phyloP scores from a whole-genome alignment of 1,140 invertebrate genomes.

The Brachionus asplanchnoidis region DNA sequence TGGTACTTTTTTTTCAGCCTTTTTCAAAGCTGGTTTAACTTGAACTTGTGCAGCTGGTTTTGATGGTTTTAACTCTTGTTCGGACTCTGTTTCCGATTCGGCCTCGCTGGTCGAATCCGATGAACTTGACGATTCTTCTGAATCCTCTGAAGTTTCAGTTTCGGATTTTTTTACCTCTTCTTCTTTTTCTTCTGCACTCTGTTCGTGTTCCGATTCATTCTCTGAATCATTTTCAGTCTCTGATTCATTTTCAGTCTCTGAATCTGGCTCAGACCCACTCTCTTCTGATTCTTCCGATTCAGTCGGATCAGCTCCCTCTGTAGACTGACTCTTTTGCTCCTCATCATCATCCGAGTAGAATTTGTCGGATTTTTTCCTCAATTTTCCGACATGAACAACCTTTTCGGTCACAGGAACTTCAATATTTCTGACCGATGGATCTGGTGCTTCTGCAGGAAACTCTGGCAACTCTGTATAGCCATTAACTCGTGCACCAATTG shows the following conservation, averaged over 20 bases:
- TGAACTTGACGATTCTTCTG: slow-evolving; percentile 32
- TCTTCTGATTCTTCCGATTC: slow-evolving; percentile 27
- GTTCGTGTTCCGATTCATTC: slow-evolving; percentile 43
- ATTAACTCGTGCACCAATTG: slow-evolving; percentile 74
- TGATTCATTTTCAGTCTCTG: slow-evolving; percentile 50
- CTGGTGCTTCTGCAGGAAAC: slow-evolving; percentile 73
- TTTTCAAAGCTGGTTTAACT: slow-evolving; percentile 52
- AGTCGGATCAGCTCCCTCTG: slow-evolving; percentile 43
- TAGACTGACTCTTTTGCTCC: slow-evolving; percentile 41
- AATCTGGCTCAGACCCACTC: slow-evolving; percentile 47
- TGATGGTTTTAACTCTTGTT: not conserved
- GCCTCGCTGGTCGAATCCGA: slow-evolving; percentile 42
- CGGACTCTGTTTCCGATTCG: slow-evolving; percentile 44
- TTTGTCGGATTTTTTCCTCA: slow-evolving; percentile 49
- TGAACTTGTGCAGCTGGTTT: slow-evolving; percentile 44
- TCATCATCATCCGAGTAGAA: slow-evolving; percentile 50
- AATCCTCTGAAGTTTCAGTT: not conserved
- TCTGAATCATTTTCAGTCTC: not conserved
- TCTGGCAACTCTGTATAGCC: slow-evolving; percentile 82
- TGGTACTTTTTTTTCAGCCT: slow-evolving; percentile 31
- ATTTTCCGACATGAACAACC: not conserved
- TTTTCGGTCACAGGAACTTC: slow-evolving; percentile 54
- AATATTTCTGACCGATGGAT: slow-evolving; percentile 72
- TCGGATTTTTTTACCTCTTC: not conserved
- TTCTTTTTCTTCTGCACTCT: slow-evolving; percentile 38